Evolutionary conservation across 2,797 vertebrate genomes (phyloP), one percentile per base, ranked within the genome.

Genomic region (Poeciliopsis paucimaculata): DNA sequence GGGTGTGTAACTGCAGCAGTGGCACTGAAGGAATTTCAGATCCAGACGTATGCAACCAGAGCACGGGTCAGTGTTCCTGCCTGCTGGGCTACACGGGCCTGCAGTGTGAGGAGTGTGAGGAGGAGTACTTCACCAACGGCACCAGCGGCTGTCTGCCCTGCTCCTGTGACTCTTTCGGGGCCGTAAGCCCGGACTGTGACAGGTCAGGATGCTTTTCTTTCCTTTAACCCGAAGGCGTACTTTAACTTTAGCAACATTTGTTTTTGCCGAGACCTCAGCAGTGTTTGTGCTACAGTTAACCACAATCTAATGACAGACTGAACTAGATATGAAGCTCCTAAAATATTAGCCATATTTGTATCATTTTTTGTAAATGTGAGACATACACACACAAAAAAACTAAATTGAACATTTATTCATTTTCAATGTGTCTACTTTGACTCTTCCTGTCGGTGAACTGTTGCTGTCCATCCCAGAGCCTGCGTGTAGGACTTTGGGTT

Each of bases 81-180:
- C 16, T 95, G 86, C 4, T 72, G 2, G 96, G 96, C 49, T 95
- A 96, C 89, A 76, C 47, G 0, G 96, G 96, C 1, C 93, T 93
- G 60, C 95, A 94, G 90, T 96, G 96, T 62, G 95, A 95, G 45
- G 95, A 95, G 77, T 96, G 96, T 1, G 93, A 95, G 83, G 95
- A 95, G n/a, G 93, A 93, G 20, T 88, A 93, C 93, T 96, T 95
- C 93, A 94, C 91, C 85, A 96, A 96, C 47, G 94, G 95, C 77
- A 95, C 95, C 87, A 93, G 90, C 28, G 93, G 92, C 84, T 96
- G 96, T 81, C 90, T 94, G 85, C 87, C 94, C 81, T 96, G 96
- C 34, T 77, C 86, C 72, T 96, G 96, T 0, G 94, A 96, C 93
- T 94, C 95, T 8, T 95, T 83, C 12, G 96, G 96, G 0, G 95